Evolutionary conservation across 2,113 vertebrate species (phyloP), one percentile per base, ranked within the genome.

Genomic region (Leuciscus idus): DNA sequence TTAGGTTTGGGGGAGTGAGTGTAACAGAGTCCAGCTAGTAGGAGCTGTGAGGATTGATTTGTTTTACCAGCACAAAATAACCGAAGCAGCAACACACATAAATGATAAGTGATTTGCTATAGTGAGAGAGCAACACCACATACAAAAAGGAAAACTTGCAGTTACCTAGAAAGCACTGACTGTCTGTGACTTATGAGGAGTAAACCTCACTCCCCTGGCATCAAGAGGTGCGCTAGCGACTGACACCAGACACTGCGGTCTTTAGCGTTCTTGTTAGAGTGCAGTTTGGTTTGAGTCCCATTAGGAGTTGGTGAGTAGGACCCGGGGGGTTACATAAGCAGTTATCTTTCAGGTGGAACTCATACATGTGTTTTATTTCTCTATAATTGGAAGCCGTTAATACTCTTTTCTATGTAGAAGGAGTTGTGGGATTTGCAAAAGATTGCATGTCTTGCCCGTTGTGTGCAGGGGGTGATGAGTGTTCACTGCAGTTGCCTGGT

Each of bases 391-490:
- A 57, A 52, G 5, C 28, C 19, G 8, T 2, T 30, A 39, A 50
- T 83, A 39, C 62, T 48, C 46, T 17, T 66, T 55, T 73, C 52
- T 8, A 8, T 61, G 39, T 28, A 10, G 33, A 57, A 81, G 70
- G 50, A 55, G 46, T 43, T 36, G 57, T 39, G 4, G 81, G n/a
- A 85, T 61, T 84, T 46, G 36, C 7, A 19, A 43, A 39, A 75
- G 64, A n/a, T 43, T 48, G 88, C 90, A 81, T 89, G 87, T 83
- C 82, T 89, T 89, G 87, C 83, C 83, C 61, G 90, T 86, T 90
- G 90, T 91, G 57, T 62, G 87, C 90, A 77, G 86, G 89, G 92
- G 90, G 90, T 90, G 90, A 93, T 91, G 90, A 76, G 77, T 90
- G 89, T 90, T 90, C 82, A 88, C 86, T 87, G 87, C 86, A 90